These are phyloP conservation scores for Leptobrachium ailaonicum DNA, from an alignment of 2,113 vertebrate genomes.

Conservation along the genomic window DNA sequence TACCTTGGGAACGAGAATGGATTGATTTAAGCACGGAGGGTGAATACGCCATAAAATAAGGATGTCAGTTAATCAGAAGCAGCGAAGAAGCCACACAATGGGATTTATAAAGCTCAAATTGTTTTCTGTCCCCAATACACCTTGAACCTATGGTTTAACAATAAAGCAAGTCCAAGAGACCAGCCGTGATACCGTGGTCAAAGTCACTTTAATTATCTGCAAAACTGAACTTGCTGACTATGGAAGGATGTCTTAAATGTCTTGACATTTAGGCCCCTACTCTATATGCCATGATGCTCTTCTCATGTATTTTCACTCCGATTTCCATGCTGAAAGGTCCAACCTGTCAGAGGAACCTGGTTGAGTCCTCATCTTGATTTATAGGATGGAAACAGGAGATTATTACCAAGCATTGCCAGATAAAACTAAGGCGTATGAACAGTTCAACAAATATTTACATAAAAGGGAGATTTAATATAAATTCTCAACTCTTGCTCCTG, in stretches of 20 bases:
- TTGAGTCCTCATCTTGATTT: background rate
- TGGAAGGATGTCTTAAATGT: background rate
- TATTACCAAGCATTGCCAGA: background rate
- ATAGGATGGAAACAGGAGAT: background rate
- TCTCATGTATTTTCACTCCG: background rate
- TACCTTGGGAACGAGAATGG: background rate
- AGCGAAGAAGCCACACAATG: background rate
- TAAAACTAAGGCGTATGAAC: background rate
- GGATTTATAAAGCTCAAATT: background rate
- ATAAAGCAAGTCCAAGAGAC: background rate
- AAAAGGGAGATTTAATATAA: background rate
- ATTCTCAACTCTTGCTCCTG: too few species aligned
- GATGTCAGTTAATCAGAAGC: background rate
- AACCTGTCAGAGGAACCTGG: background rate
- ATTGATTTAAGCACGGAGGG: constrained; percentile 4
- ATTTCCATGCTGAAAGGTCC: background rate
- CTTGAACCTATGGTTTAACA: background rate
- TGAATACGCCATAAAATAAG: background rate
- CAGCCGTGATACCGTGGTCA: background rate
- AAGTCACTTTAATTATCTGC: constrained; percentile 14
- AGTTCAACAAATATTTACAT: background rate
- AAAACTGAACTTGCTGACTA: constrained; percentile 1
- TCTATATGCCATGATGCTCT: constrained; percentile 1
- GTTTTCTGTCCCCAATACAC: background rate
- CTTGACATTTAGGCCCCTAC: constrained; percentile 30